Evolutionary conservation across 35 echinoderm and acorn worm genomes (phyloP).

Genomic region (Hemicentrotus pulcherrimus): DNA sequence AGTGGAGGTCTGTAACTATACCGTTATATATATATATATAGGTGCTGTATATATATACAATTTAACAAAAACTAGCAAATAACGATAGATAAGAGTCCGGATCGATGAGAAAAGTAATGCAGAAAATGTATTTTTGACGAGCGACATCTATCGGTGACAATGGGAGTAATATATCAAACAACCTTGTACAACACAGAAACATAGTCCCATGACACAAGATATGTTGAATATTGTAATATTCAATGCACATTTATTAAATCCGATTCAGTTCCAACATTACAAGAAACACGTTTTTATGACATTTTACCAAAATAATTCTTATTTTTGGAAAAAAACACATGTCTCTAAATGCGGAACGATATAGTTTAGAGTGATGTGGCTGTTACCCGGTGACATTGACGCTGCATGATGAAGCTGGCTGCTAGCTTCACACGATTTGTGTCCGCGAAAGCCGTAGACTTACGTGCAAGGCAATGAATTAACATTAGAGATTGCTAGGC

Average conservation of each 20-base stretch:
- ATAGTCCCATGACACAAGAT: neutral
- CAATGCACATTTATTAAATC: neutral
- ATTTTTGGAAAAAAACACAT: neutral
- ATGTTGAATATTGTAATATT: neutral
- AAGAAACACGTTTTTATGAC: neutral
- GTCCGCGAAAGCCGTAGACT: neutral
- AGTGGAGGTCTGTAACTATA: too few relatives aligned
- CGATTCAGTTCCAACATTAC: neutral
- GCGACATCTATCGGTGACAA: neutral
- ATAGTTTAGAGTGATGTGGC: slow-evolving; percentile 39
- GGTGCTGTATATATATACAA: too few relatives aligned
- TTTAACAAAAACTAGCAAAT: too few relatives aligned
- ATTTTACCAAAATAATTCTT: neutral
- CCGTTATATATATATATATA: too few relatives aligned
- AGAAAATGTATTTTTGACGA: neutral
- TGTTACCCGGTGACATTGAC: slow-evolving; percentile 42
- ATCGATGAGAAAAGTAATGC: too few relatives aligned
- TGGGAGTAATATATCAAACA: neutral
- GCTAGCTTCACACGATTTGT: neutral
- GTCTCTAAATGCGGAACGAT: neutral
- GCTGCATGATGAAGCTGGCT: neutral
- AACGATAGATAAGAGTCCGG: too few relatives aligned
- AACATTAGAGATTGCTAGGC: neutral
- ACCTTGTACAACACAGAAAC: neutral
- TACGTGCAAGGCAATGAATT: neutral